Evolutionary conservation across 53 echinoderm and acorn worm species (phyloP), one percentile per base, ranked within the genome.

Genomic region (Hippasteria phrygiana): DNA sequence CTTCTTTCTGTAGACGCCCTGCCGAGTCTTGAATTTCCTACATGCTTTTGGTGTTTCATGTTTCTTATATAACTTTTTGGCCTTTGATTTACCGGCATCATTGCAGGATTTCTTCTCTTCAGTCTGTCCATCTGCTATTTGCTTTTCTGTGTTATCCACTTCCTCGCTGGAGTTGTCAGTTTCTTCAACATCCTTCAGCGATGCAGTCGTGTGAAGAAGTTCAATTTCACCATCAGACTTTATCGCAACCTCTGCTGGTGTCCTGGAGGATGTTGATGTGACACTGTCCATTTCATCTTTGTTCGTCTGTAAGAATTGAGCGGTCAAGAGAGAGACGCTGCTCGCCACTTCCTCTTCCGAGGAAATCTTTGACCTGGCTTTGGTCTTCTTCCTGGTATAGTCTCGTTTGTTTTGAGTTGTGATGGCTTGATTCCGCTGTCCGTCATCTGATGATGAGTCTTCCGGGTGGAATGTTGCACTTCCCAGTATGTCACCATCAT

Each of bases 1-100:
- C 62, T 78, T 77, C 46, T 56, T 77, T 54, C 16, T 46, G 16
- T 31, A 73, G n/a, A 73, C 5, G 27, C 73, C 73, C 41, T 73
- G 73, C 18, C 22, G 41, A 24, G 37, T 54, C 7, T 27, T 28
- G 10, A 54, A 22, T 77, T 77, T 77, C 78, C 55, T 77, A 55
- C 51, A 55, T 13, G 34, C 17, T 33, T 34, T 77, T 0, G 35
- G 46, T 36, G 18, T 36, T 77, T 56, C 55, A 35, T 37, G 4
- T 77, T 77, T 78, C 35, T 37, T 55, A 10, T 78, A 54, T 31
- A n/a, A 18, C 77, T 47, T 18, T 37, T 55, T 78, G 62, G 31
- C 2, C 17, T 75, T 51, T 50, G 75, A 41, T 75, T 46, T 46
- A n/a, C 5, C n/a, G 16, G 18, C 39, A 17, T 72, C 22, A 43